Conservation (phyloP, 2,113 vertebrate genomes). For the Clarias magur region DNA sequence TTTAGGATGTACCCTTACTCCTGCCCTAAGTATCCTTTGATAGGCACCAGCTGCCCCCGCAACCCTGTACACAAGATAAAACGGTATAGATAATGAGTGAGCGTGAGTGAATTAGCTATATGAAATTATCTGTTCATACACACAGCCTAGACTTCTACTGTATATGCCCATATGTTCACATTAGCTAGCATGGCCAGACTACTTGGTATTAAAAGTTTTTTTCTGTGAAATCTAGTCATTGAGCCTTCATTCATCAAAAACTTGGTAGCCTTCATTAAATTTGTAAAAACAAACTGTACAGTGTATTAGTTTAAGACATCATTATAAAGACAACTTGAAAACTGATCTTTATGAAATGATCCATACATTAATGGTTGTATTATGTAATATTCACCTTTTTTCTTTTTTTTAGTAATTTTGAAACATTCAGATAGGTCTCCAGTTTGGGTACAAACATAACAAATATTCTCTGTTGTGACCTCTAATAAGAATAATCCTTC, state of each 20-base stretch:
- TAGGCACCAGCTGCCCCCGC: too few relatives aligned
- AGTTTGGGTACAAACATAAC: too few relatives aligned
- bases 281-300: background rate
- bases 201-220: background rate
- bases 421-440: too few relatives aligned
- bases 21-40: too few relatives aligned
- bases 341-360: background rate
- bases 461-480: too few relatives aligned
- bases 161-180: background rate
- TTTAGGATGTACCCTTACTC: too few relatives aligned
- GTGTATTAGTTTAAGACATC: background rate
- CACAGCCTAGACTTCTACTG: background rate
- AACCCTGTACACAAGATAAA: too few relatives aligned
- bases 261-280: background rate
- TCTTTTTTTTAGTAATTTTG: too few relatives aligned
- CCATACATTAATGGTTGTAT: background rate
- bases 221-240: background rate
- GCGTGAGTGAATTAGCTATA: too few relatives aligned
- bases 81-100: too few relatives aligned
- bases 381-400: too few relatives aligned
- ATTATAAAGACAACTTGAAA: background rate
- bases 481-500: too few relatives aligned
- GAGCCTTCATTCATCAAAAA: background rate
- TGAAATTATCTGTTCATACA: background rate
- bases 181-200: background rate